Base-by-base conservation (phyloP, 2,797 vertebrate genomes). In the Jordanella pulchra region DNA sequence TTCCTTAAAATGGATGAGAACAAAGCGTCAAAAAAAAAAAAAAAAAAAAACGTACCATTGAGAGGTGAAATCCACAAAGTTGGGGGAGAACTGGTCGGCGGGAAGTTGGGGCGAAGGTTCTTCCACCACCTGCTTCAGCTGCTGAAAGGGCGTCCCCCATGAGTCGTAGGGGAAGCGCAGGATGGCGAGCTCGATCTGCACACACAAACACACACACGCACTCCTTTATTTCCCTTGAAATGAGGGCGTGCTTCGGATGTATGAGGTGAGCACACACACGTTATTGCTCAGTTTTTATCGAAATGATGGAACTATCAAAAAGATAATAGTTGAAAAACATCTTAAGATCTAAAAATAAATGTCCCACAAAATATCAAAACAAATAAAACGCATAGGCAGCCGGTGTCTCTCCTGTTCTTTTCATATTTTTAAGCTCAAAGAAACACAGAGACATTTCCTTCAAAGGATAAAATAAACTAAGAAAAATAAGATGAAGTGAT, bases 111-210 rank as follows among this genome's bases (percentile, higher is more conserved):
- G 97, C 0, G 97, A 99, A 0, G 97, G 96, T 61, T 99, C 97
- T 74, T 99, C 97, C 70, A 99, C 97, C 92, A 99, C 97, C 93
- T 99, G 97, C 87, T 98, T 99, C 68, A 99, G 96, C 92, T 99
- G 97, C 94, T 98, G 97, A 89, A 99, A 99, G 5, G 97, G 97
- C 0, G 97, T 99, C 0, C 97, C 96, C 97, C 97, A 98, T 0
- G 97, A 98, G 71, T 97, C 97, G 0, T 98, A 98, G 0, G 97
- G 97, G 85, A 99, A 98, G 71, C 95, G 95, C 73, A 99, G 94
- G 89, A 98, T 97, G 78, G 97, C 97, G 85, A 98, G 90, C 87
- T 99, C 97, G 10, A 98, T 97, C 97, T 98, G 89, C 53, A 23
- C 5, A 1, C 9, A 12, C 0, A 13, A 4, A 45, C 44, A 45